Base-by-base conservation (phyloP, 2,888 invertebrate genomes). In the Auanema freiburgensis region DNA sequence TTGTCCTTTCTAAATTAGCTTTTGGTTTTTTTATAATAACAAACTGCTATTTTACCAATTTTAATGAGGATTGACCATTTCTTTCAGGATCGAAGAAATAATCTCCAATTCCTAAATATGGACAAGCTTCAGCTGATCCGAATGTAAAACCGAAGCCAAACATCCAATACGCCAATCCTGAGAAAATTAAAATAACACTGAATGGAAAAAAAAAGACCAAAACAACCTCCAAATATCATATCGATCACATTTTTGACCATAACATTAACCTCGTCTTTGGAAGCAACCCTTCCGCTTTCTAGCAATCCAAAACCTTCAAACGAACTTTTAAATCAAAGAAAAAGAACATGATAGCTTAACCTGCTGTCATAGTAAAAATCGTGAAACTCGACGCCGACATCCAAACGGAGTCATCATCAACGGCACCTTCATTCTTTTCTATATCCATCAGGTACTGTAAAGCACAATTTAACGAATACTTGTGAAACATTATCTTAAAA, bases 61-160 rank as follows among this genome's bases (percentile, higher is more conserved):
- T 3, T 10, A 21, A 16, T 21, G 21, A 46, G 5, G 46, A 46
- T 46, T 46, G 46, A n/a, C 43, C 54, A 16, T 67, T 50, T 52
- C 67, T 56, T 42, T 77, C 74, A 0, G 78, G 79, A 63, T 79
- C 78, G 61, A 74, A 79, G 63, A 79, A 79, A 58, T 77, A 79
- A 33, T 78, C 68, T 16, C 77, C 72, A 40, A 74, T 62, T 8
- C 79, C 79, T 16, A 78, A 67, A 52, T 65, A 71, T 10, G 75
- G 66, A 24, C 65, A 61, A 1, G 63, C 63, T 49, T 57, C 74
- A 12, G 52, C 24, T 42, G 67, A 66, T 23, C 93, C 94, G 81
- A 92, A 94, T 4, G 92, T 92, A 85, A 94, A 88, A 0, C 92
- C 93, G 84, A 91, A 95, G 0, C 94, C 95, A 83, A 94, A 93